A percentile compares a stretch with the other conserved stretches of the same genome.
Conservation (phyloP, 1,140 invertebrate species). For the Drosophila baimaii region DNA sequence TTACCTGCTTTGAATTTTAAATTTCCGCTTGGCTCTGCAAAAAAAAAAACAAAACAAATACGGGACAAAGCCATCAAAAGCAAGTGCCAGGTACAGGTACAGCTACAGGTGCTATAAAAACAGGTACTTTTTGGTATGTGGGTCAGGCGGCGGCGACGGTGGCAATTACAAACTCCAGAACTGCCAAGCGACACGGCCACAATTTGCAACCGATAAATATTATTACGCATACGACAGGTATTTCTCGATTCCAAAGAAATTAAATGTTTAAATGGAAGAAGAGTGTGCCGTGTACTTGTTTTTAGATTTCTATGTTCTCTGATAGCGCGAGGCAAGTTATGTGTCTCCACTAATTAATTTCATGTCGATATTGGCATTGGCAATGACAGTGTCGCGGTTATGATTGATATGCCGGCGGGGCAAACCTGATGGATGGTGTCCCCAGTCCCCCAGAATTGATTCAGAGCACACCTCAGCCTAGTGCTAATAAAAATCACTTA, state of each 20-base stretch:
- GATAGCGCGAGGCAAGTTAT: conserved; percentile 32
- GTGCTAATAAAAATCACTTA: conserved; percentile 10
- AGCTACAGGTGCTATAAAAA: conserved; percentile 11
- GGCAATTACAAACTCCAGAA: conserved; percentile 22
- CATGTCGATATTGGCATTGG: conserved; percentile 50
- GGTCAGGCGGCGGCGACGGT: conserved; percentile 37
- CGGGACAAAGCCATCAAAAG: conserved; percentile 34
- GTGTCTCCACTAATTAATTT: conserved; percentile 65
- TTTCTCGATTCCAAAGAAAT: conserved; percentile 44
- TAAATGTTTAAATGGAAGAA: conserved; percentile 26
- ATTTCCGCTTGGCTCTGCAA: conserved; percentile 36
- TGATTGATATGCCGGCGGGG: conserved; percentile 37
- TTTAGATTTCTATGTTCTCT: conserved; percentile 9
- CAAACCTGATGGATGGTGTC: conserved; percentile 7
- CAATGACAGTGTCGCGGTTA: conserved; percentile 23
- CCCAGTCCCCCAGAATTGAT: background rate
- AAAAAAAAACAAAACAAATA: conserved; percentile 8
- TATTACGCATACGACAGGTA: conserved; percentile 42
- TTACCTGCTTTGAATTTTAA: conserved; percentile 68
- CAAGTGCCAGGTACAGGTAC: conserved; percentile 40
- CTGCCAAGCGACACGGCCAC: conserved; percentile 7
- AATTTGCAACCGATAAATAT: conserved; percentile 13
- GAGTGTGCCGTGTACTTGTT: conserved; percentile 10
- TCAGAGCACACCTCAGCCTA: conserved; percentile 14
- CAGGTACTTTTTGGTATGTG: conserved; percentile 37